These are phyloP conservation scores for Battus philenor DNA, from an alignment of 1,140 invertebrate species.

Conservation along the genomic window DNA sequence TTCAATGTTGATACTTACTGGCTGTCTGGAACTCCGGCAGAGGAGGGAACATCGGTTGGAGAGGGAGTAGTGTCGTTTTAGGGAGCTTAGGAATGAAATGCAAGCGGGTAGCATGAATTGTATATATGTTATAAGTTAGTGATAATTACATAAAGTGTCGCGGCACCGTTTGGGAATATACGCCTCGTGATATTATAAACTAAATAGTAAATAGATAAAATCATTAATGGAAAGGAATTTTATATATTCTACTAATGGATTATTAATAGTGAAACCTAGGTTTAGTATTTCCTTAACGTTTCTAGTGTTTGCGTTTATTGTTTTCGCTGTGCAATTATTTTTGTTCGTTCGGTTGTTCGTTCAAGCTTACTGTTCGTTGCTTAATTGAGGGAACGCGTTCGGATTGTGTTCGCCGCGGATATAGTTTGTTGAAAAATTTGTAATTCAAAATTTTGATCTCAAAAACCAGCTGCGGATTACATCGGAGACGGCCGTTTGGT, in stretches of 20 bases:
- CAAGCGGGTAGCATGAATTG: slow-evolving; percentile 71
- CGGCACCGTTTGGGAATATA: slow-evolving; percentile 61
- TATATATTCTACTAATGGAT: slow-evolving; percentile 74
- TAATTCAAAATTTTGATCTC: slow-evolving; percentile 70
- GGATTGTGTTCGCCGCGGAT: slow-evolving; percentile 47
- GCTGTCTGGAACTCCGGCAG: slow-evolving; percentile 42
- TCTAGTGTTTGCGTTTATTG: slow-evolving; percentile 67
- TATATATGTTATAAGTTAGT: slow-evolving; percentile 71
- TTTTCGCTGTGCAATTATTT: slow-evolving; percentile 71
- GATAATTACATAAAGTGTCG: slow-evolving; percentile 56
- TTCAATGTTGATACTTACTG: slow-evolving; percentile 55
- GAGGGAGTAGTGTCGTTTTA: slow-evolving; percentile 48
- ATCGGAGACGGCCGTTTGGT: slow-evolving; percentile 62
- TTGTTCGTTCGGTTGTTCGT: slow-evolving; percentile 51
- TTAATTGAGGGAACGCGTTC: slow-evolving; percentile 37
- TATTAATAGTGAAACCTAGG: slow-evolving; percentile 71
- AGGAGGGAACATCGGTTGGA: slow-evolving; percentile 35
- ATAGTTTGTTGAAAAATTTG: slow-evolving; percentile 38
- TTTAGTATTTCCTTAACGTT: slow-evolving; percentile 59
- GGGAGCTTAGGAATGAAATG: slow-evolving; percentile 61
- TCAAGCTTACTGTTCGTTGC: slow-evolving; percentile 54
- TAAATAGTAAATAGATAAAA: slow-evolving; percentile 72
- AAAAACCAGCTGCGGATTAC: slow-evolving; percentile 64
- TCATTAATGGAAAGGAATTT: slow-evolving; percentile 73
- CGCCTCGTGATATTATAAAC: slow-evolving; percentile 74